A percentile compares a stretch with the other conserved stretches of the same genome.
phyloP scores from a whole-genome alignment of 2,113 vertebrate genomes.

The Motacilla alba region DNA sequence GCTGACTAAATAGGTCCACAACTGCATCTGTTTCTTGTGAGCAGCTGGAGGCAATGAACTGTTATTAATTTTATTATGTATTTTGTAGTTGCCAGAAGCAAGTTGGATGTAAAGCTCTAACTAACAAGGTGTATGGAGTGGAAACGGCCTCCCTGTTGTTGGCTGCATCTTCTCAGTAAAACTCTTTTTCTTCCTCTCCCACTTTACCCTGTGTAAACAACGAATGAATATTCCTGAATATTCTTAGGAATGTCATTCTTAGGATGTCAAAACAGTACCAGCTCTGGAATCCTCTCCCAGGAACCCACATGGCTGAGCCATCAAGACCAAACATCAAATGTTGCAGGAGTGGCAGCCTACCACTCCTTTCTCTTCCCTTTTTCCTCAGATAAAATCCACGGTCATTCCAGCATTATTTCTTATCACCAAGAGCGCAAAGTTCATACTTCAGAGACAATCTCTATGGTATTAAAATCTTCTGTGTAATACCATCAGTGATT shows the following conservation, averaged over 20 bases:
- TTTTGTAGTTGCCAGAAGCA: slow-evolving; percentile 43
- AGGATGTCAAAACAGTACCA: neutral
- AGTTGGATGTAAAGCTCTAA: neutral
- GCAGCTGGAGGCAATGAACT: slow-evolving; percentile 64
- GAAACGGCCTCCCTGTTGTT: neutral
- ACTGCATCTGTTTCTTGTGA: slow-evolving; percentile 43
- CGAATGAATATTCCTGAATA: neutral
- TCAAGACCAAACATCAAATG: neutral
- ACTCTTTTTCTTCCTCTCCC: neutral
- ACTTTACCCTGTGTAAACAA: neutral
- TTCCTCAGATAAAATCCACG: neutral
- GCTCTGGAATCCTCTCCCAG: neutral
- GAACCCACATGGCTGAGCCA: neutral
- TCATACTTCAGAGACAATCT: neutral
- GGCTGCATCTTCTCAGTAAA: neutral
- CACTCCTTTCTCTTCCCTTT: neutral
- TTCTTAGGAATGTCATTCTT: neutral
- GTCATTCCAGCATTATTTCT: neutral
- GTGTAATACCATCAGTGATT: neutral
- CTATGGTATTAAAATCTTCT: neutral
- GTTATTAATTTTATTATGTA: slow-evolving; percentile 68
- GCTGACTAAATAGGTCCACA: slow-evolving; percentile 52
- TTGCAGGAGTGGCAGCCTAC: neutral
- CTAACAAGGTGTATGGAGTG: slow-evolving; percentile 13
- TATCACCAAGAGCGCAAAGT: neutral